Conservation (phyloP, 2,797 vertebrate species). For the Oryzias sinensis region DNA sequence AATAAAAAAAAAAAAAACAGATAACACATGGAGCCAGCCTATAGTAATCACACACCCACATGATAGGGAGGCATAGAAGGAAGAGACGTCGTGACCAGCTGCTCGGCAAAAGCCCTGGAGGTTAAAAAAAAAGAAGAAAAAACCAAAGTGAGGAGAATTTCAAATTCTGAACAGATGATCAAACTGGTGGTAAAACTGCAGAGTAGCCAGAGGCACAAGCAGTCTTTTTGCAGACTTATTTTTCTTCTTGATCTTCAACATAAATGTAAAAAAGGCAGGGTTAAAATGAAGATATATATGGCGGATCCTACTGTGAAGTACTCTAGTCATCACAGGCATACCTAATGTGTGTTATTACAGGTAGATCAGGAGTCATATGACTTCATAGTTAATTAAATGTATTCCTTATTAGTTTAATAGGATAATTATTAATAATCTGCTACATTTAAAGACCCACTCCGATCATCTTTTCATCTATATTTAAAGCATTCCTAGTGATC, state of each 20-base stretch:
- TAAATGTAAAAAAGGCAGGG: conserved; percentile 33
- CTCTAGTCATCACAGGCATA: conserved; percentile 6
- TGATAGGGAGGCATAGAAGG: conserved; percentile 19
- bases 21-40: conserved; percentile 2
- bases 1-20: conserved; percentile 6
- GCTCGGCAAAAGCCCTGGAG: conserved; percentile 56
- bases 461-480: too few relatives aligned
- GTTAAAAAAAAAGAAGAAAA: conserved; percentile 15
- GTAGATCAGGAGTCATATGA: too few relatives aligned
- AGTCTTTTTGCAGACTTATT: conserved; percentile 42
- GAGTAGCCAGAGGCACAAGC: conserved; percentile 51
- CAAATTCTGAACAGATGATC: conserved; percentile 63
- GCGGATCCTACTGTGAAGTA: neutral
- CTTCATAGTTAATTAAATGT: too few relatives aligned
- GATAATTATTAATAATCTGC: too few relatives aligned
- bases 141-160: conserved; percentile 44
- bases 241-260: conserved; percentile 32
- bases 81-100: conserved; percentile 50
- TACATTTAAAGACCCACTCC: too few relatives aligned
- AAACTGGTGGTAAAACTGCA: conserved; percentile 37
- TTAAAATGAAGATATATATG: conserved; percentile 31
- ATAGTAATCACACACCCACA: conserved; percentile 1
- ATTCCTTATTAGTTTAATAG: too few relatives aligned
- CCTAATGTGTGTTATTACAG: neutral
- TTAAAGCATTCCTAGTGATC: too few relatives aligned